phyloP scores from a whole-genome alignment of 2,888 invertebrate genomes.

The Anthrax anthrax region DNA sequence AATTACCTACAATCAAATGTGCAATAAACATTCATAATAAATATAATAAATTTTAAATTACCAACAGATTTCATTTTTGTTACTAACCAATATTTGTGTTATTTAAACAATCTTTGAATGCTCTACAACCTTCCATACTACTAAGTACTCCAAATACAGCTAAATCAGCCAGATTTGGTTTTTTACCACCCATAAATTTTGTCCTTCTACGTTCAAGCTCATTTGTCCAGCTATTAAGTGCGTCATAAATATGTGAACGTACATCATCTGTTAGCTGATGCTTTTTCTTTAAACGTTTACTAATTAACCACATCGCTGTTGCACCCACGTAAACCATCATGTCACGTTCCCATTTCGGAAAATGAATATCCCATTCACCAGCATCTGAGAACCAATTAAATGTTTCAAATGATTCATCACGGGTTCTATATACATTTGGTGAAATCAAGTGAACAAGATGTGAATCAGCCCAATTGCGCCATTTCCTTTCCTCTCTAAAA shows the following conservation, averaged over 20 bases:
- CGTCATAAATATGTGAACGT: slow-evolving; percentile 76
- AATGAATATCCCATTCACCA: slow-evolving; percentile 83
- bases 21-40: background rate
- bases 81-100: slow-evolving; percentile 52
- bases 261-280: slow-evolving; percentile 80
- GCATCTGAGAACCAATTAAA: slow-evolving; percentile 89
- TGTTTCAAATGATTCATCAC: slow-evolving; percentile 72
- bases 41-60: slow-evolving; percentile 43
- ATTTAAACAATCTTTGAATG: slow-evolving; percentile 65
- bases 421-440: slow-evolving; percentile 89
- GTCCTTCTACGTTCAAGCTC: slow-evolving; percentile 54
- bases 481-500: slow-evolving; percentile 78
- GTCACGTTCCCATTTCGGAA: slow-evolving; percentile 70
- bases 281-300: slow-evolving; percentile 74
- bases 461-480: slow-evolving; percentile 91
- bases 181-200: slow-evolving; percentile 70
- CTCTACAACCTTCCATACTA: slow-evolving; percentile 85
- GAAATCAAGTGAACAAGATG: slow-evolving; percentile 85
- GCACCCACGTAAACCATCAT: slow-evolving; percentile 88
- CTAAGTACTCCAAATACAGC: slow-evolving; percentile 79
- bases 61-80: background rate
- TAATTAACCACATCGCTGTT: slow-evolving; percentile 83
- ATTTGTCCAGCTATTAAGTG: slow-evolving; percentile 64
- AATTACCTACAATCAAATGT: slow-evolving; percentile 20
- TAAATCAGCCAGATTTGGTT: slow-evolving; percentile 85